These are phyloP conservation scores for Galago senegalensis DNA, from an alignment of 2,797 vertebrate genomes.

Conservation along the genomic window DNA sequence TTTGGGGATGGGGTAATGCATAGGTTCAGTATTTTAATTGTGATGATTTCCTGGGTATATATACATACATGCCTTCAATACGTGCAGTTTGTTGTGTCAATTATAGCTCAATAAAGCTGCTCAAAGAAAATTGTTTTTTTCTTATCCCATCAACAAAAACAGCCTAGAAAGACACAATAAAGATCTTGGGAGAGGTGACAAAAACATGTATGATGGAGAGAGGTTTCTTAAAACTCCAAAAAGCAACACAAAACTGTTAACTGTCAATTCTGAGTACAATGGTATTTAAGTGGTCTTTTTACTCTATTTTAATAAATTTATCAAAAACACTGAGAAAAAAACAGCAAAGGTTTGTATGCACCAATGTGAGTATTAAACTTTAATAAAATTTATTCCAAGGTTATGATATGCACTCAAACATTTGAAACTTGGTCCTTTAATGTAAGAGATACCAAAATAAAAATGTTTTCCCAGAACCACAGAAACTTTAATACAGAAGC, in stretches of 20 bases:
- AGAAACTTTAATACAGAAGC: background rate
- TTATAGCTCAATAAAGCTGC: background rate
- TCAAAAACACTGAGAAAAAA: slow-evolving; percentile 18
- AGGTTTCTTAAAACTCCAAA: background rate
- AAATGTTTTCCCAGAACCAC: background rate
- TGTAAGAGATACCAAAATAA: background rate
- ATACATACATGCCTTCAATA: background rate
- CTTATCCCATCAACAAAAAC: background rate
- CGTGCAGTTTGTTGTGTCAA: background rate
- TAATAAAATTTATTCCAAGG: background rate
- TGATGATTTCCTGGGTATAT: background rate
- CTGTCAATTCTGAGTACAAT: background rate
- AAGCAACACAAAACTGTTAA: background rate
- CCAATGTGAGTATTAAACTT: background rate
- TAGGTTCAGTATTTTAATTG: background rate
- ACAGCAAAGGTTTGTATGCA: background rate
- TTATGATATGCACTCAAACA: background rate
- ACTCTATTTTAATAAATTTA: slow-evolving; percentile 5
- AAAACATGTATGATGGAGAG: background rate
- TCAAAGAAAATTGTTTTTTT: background rate
- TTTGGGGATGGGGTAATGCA: background rate
- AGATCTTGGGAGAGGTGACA: background rate
- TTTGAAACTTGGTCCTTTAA: background rate
- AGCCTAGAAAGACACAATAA: background rate
- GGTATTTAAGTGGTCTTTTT: slow-evolving; percentile 14